Evolutionary conservation across 2,888 invertebrate genomes (phyloP).

Genomic region (Atrina japonica): DNA sequence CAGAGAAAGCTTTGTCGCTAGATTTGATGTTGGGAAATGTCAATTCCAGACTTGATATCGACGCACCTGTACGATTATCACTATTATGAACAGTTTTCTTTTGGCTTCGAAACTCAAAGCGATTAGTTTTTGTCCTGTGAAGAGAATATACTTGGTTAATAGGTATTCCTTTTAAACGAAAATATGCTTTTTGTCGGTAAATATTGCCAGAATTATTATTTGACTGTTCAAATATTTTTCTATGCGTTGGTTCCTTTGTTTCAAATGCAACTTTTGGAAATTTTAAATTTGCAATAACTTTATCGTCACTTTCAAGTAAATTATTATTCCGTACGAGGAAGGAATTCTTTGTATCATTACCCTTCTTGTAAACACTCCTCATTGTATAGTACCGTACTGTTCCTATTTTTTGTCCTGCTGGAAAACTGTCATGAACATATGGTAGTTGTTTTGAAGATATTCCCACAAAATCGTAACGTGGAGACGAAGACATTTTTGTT

Average conservation of each 20-base stretch:
- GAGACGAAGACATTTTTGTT: constrained; percentile 19
- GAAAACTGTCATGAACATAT: constrained; percentile 39
- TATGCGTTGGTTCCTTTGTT: constrained; percentile 6
- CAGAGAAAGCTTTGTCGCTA: neutral
- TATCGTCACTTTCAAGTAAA: constrained; percentile 16
- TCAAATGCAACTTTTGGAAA: constrained; percentile 33
- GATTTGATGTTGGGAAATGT: constrained; percentile 8
- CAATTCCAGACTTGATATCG: constrained; percentile 19
- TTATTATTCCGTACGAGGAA: constrained; percentile 11
- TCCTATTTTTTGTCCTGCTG: constrained; percentile 32
- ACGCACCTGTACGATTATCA: constrained; percentile 5
- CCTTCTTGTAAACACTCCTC: constrained; percentile 36
- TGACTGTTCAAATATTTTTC: constrained; percentile 12
- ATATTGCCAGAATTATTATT: constrained; percentile 30
- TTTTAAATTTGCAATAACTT: constrained; percentile 30
- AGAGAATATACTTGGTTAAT: constrained; percentile 40
- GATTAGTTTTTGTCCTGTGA: constrained; percentile 33
- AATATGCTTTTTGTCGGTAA: constrained; percentile 43
- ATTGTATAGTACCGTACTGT: constrained; percentile 41
- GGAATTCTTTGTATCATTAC: constrained; percentile 21
- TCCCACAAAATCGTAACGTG: constrained; percentile 43
- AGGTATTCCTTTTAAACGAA: constrained; percentile 39
- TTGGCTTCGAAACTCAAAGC: neutral
- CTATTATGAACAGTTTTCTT: constrained; percentile 3
- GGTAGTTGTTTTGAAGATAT: constrained; percentile 39